Evolutionary conservation across 2,888 invertebrate species (phyloP).

Genomic region (Drosophila siamana): DNA sequence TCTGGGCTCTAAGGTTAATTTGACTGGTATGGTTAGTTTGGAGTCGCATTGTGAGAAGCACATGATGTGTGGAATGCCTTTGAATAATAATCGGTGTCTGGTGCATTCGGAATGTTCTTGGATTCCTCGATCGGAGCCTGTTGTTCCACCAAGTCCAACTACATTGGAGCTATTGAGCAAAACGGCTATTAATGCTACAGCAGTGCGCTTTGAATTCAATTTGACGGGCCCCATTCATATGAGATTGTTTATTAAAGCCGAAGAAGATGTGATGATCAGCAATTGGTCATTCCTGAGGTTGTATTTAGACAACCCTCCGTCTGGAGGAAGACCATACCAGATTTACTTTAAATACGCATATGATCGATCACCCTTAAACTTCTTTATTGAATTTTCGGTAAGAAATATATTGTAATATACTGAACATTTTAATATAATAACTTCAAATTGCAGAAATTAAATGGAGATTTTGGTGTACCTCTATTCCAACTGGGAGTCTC

Average conservation of each 20-base stretch:
- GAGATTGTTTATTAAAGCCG: constrained; percentile 73
- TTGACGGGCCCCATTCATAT: constrained; percentile 72
- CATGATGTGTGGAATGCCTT: constrained; percentile 79
- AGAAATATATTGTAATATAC: constrained; percentile 1
- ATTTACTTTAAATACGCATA: constrained; percentile 71
- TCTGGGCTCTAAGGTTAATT: constrained; percentile 43
- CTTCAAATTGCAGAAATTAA: constrained; percentile 37
- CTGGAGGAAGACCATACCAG: constrained; percentile 67
- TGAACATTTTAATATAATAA: no score
- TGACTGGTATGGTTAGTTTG: constrained; percentile 57
- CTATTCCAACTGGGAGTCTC: constrained; percentile 84
- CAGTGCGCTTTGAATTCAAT: constrained; percentile 63
- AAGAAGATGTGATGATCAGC: constrained; percentile 61
- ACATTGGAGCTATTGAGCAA: constrained; percentile 63
- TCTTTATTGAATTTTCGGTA: constrained; percentile 70
- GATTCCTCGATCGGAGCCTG: constrained; percentile 59
- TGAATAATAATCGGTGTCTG: constrained; percentile 35
- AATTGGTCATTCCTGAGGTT: constrained; percentile 74
- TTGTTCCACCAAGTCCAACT: constrained; percentile 54
- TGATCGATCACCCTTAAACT: constrained; percentile 57
- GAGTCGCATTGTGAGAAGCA: constrained; percentile 57
- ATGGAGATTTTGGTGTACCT: constrained; percentile 54
- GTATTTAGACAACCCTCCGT: constrained; percentile 52
- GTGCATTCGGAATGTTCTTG: constrained; percentile 34
- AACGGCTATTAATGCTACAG: constrained; percentile 46